Conservation (phyloP, 2,888 invertebrate species). For the Myopa tessellatipennis region DNA sequence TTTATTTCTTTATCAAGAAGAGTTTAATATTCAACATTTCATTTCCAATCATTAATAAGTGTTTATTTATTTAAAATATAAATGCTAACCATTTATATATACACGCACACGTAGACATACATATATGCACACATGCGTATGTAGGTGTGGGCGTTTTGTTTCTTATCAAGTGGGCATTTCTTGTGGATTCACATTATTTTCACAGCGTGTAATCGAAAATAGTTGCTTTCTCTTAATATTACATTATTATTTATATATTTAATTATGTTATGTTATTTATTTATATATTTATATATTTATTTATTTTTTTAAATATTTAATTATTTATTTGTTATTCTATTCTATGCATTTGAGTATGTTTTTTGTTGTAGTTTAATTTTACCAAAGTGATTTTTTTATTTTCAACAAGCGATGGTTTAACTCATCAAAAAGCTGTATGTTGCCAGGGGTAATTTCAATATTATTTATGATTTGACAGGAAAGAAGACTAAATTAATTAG, state of each 20-base stretch:
- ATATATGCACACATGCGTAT: neutral
- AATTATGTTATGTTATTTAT: too few relatives aligned
- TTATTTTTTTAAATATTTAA: too few relatives aligned
- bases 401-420: too few relatives aligned
- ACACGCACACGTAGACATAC: neutral
- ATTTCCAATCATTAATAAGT: neutral
- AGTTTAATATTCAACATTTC: neutral
- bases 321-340: too few relatives aligned
- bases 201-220: slow-evolving; percentile 12
- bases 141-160: neutral
- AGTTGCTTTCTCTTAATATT: slow-evolving; percentile 22
- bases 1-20: neutral
- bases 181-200: neutral
- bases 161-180: neutral
- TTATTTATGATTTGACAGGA: neutral
- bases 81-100: neutral
- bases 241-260: neutral
- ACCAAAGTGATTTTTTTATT: too few relatives aligned
- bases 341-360: too few relatives aligned
- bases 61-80: slow-evolving; percentile 10
- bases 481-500: too few relatives aligned
- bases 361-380: too few relatives aligned
- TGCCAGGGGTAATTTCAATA: too few relatives aligned
- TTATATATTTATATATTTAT: too few relatives aligned
- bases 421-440: too few relatives aligned